A percentile compares a stretch with the other conserved stretches of the same genome.
Conservation (phyloP, 2,797 vertebrate genomes). For the Onychomys arenicola region DNA sequence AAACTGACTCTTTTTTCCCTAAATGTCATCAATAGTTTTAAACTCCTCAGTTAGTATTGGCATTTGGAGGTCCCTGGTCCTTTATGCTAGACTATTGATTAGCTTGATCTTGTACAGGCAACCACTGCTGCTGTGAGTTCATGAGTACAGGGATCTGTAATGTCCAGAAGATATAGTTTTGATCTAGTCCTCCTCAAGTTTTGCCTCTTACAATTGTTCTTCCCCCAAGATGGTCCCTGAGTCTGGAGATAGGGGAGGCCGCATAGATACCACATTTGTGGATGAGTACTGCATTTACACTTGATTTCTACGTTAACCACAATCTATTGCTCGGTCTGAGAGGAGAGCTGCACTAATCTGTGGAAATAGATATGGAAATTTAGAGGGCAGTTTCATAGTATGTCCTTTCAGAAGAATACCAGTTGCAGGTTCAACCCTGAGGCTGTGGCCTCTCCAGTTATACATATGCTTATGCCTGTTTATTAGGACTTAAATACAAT, state of each 20-base stretch:
- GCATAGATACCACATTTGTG: neutral
- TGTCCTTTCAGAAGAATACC: too few relatives aligned
- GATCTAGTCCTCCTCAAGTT: neutral
- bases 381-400: too few relatives aligned
- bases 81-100: neutral
- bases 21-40: neutral
- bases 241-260: neutral
- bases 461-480: neutral
- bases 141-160: neutral
- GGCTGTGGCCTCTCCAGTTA: neutral
- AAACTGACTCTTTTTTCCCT: neutral
- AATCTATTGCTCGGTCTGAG: too few relatives aligned
- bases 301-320: neutral
- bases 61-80: neutral
- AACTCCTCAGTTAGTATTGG: neutral
- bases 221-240: neutral
- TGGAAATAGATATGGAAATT: too few relatives aligned
- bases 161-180: neutral
- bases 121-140: neutral
- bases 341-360: too few relatives aligned
- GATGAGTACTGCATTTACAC: neutral
- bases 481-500: neutral
- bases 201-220: neutral
- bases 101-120: neutral
- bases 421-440: neutral